Conservation (phyloP, 2,888 invertebrate genomes). For the Bugulina stolonifera region DNA sequence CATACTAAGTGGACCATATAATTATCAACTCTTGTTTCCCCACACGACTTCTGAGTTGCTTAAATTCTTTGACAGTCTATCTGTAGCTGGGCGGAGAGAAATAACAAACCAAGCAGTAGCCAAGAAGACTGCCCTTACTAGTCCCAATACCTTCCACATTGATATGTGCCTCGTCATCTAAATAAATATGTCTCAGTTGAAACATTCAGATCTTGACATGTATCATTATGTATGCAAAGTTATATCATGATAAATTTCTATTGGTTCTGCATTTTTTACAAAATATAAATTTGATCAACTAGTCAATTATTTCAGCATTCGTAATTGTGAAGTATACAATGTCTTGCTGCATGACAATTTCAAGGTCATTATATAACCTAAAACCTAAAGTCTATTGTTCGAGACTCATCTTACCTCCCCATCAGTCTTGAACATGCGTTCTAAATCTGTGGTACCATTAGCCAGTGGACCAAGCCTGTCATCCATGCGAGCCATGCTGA, state of each 20-base stretch:
- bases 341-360: no score
- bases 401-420: not conserved
- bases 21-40: constrained; percentile 35
- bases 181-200: no score
- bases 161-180: not conserved
- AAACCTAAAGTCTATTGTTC: no score
- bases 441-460: constrained; percentile 1
- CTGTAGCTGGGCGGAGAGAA: constrained; percentile 39
- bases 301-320: no score
- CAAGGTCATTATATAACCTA: no score
- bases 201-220: no score
- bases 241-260: no score
- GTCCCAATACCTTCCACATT: constrained; percentile 42
- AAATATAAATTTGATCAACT: no score
- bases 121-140: constrained; percentile 40
- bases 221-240: no score
- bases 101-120: constrained; percentile 47
- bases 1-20: no score
- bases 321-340: no score
- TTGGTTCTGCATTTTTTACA: no score
- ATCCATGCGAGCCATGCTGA: constrained; percentile 40
- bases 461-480: constrained; percentile 38
- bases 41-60: constrained; percentile 39
- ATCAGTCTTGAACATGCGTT: not conserved
- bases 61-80: constrained; percentile 44